phyloP scores from a whole-genome alignment of 2,888 invertebrate genomes.

The Athalia cordata region DNA sequence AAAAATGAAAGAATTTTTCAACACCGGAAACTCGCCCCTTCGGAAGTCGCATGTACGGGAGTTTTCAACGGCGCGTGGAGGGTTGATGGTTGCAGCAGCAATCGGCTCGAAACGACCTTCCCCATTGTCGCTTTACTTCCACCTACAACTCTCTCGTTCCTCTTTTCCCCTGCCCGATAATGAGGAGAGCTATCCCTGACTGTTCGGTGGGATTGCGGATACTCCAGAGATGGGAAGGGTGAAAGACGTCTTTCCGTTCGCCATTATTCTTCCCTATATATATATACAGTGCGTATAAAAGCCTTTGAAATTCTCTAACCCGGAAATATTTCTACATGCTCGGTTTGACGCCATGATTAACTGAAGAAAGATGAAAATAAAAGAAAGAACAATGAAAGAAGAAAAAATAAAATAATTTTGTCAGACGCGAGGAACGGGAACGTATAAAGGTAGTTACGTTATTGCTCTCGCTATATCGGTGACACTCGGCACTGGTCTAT shows the following conservation, averaged over 20 bases:
- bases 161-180: constrained; percentile 4
- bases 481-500: not conserved
- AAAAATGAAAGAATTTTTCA: not conserved
- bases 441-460: no score
- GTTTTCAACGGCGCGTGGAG: not conserved
- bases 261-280: constrained; percentile 15
- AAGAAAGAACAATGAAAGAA: no score
- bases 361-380: not conserved
- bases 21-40: not conserved
- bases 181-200: constrained; percentile 21
- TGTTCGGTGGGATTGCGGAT: constrained; percentile 14
- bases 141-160: not conserved
- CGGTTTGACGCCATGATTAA: constrained; percentile 14
- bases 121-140: constrained; percentile 7
- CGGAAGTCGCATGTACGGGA: not conserved
- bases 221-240: constrained; percentile 10
- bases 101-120: constrained; percentile 18
- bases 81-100: not conserved
- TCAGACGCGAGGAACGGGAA: no score
- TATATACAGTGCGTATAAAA: not conserved
- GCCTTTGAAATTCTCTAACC: constrained; percentile 14
- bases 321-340: constrained; percentile 3
- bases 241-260: constrained; percentile 29
- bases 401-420: no score
- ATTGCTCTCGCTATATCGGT: no score